Evolutionary conservation across 2,888 invertebrate genomes (phyloP).

Genomic region (Melikaiella ostensackeni): DNA sequence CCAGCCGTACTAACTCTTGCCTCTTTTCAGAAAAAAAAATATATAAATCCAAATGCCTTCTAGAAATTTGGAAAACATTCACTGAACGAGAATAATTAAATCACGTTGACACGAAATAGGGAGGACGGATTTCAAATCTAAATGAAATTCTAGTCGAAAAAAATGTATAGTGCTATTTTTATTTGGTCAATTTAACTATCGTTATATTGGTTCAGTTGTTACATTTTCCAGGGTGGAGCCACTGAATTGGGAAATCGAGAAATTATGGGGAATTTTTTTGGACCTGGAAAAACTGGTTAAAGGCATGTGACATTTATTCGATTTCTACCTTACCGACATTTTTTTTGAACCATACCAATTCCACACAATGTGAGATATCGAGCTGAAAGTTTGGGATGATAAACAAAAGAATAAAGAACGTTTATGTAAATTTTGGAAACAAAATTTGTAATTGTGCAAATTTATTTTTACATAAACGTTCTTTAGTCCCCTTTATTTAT

Average conservation of each 20-base stretch:
- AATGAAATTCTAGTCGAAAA: not conserved
- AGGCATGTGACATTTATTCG: too few species aligned
- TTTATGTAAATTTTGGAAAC: too few species aligned
- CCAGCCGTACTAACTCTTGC: slow-evolving; percentile 2
- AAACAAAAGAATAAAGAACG: too few species aligned
- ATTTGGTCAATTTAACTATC: not conserved
- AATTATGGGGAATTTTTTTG: not conserved
- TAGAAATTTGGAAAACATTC: not conserved
- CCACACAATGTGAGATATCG: too few species aligned
- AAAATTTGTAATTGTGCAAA: too few species aligned
- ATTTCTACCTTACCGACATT: too few species aligned
- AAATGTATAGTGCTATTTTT: not conserved
- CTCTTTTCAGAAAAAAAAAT: not conserved
- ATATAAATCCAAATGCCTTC: not conserved
- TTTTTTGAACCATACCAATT: too few species aligned
- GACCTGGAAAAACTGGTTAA: too few species aligned
- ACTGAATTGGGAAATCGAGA: not conserved
- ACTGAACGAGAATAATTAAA: not conserved
- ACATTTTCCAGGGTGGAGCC: not conserved
- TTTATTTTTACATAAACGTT: too few species aligned
- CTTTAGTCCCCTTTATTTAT: too few species aligned
- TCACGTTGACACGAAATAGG: not conserved
- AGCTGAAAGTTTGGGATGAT: too few species aligned
- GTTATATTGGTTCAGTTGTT: not conserved
- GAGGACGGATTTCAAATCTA: not conserved